A percentile compares a stretch with the other conserved stretches of the same genome.
Conservation (phyloP, 2,888 invertebrate species). For the Caenorhabditis angaria region DNA sequence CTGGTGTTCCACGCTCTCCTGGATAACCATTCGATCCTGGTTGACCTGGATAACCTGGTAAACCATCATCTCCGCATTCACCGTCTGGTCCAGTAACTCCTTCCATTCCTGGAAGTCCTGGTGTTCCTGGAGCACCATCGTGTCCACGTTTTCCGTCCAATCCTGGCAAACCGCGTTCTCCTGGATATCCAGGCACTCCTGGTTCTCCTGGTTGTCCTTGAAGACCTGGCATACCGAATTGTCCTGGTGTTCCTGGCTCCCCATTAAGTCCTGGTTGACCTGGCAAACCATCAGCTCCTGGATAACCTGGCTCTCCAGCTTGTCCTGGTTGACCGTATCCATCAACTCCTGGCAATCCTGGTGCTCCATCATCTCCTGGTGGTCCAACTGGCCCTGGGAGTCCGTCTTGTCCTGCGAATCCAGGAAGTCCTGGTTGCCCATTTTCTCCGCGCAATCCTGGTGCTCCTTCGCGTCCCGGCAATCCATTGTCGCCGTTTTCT, state of each 20-base stretch:
- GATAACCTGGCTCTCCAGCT: slow-evolving; percentile 55
- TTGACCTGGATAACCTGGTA: slow-evolving; percentile 42
- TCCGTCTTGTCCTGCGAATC: slow-evolving; percentile 64
- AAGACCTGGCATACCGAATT: slow-evolving; percentile 51
- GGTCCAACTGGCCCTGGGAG: slow-evolving; percentile 69
- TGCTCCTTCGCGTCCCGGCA: slow-evolving; percentile 58
- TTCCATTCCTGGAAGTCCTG: slow-evolving; percentile 72
- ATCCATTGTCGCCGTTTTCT: slow-evolving; percentile 65
- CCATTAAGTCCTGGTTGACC: slow-evolving; percentile 64
- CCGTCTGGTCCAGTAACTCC: slow-evolving; percentile 72
- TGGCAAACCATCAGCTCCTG: slow-evolving; percentile 62
- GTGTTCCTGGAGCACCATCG: slow-evolving; percentile 58
- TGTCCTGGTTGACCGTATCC: slow-evolving; percentile 60
- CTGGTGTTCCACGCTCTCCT: slow-evolving; percentile 72
- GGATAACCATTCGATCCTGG: slow-evolving; percentile 69
- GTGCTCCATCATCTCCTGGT: slow-evolving; percentile 64
- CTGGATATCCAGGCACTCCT: slow-evolving; percentile 63
- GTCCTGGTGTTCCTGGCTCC: slow-evolving; percentile 64
- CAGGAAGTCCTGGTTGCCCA: slow-evolving; percentile 57
- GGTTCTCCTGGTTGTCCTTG: slow-evolving; percentile 62
- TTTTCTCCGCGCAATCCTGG: slow-evolving; percentile 65
- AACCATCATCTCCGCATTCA: slow-evolving; percentile 61
- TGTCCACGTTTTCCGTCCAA: slow-evolving; percentile 62
- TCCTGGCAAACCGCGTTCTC: slow-evolving; percentile 63
- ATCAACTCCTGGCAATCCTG: slow-evolving; percentile 71